Conservation (phyloP, 2,113 vertebrate species). For the Macquaria australasica region DNA sequence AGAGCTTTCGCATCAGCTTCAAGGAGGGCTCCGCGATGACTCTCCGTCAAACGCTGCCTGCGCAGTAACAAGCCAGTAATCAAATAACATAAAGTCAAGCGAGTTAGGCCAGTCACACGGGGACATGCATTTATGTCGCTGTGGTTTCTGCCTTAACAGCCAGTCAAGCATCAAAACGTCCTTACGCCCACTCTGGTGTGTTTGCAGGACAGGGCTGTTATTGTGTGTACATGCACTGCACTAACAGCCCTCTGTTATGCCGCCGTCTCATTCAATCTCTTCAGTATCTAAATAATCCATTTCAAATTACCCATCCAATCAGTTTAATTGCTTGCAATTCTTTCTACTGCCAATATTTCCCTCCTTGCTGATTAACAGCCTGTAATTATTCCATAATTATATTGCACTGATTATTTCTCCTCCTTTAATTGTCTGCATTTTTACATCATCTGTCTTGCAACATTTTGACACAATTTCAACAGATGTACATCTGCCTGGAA, state of each 20-base stretch:
- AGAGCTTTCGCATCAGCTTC: slow-evolving; percentile 64
- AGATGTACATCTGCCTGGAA: slow-evolving; percentile 23
- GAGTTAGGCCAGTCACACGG: slow-evolving; percentile 42
- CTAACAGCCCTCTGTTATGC: not conserved
- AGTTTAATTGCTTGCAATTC: slow-evolving; percentile 60
- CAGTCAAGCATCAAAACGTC: slow-evolving; percentile 28
- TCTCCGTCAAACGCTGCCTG: slow-evolving; percentile 45
- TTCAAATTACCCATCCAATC: slow-evolving; percentile 59
- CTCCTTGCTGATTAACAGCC: slow-evolving; percentile 60
- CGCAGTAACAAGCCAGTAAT: slow-evolving; percentile 62
- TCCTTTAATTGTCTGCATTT: slow-evolving; percentile 1
- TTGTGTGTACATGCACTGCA: not conserved
- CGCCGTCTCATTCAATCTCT: slow-evolving; percentile 31
- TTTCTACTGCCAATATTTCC: slow-evolving; percentile 46
- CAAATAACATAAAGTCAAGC: slow-evolving; percentile 57
- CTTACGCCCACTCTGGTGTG: not conserved
- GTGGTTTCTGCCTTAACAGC: slow-evolving; percentile 4
- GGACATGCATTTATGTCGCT: slow-evolving; percentile 35
- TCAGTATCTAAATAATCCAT: slow-evolving; percentile 57
- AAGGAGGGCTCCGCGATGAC: slow-evolving; percentile 27
- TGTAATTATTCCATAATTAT: slow-evolving; percentile 62
- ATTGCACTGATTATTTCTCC: slow-evolving; percentile 34
- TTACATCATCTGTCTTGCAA: slow-evolving; percentile 1
- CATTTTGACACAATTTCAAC: slow-evolving; percentile 9
- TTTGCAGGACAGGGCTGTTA: not conserved